Evolutionary conservation across 2,797 vertebrate genomes (phyloP).

Genomic region (Tragopan temminckii): DNA sequence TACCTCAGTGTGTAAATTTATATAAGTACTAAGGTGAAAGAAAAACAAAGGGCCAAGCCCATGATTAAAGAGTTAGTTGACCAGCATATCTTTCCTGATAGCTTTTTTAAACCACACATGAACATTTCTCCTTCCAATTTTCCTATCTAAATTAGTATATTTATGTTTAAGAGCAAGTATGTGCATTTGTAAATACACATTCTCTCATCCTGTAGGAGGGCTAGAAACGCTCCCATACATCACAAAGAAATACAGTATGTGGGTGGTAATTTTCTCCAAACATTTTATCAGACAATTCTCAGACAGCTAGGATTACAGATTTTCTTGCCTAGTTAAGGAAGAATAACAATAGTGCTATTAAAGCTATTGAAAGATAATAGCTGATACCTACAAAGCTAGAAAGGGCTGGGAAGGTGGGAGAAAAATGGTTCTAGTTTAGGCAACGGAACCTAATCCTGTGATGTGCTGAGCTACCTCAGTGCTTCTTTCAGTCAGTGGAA

Average conservation of each 20-base stretch:
- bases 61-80: not conserved
- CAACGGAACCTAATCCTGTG: not conserved
- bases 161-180: not conserved
- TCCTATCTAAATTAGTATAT: not conserved
- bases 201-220: not conserved
- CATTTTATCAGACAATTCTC: slow-evolving; percentile 40
- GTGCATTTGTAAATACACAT: slow-evolving; percentile 26
- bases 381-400: not conserved
- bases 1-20: not conserved
- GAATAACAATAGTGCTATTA: slow-evolving; percentile 1
- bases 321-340: slow-evolving; percentile 9
- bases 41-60: not conserved
- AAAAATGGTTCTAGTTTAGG: not conserved
- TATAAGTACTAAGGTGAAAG: not conserved
- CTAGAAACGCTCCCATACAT: slow-evolving; percentile 2
- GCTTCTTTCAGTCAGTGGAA: not conserved
- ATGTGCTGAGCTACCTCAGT: not conserved
- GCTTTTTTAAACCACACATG: not conserved
- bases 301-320: not conserved
- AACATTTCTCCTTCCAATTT: not conserved
- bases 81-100: not conserved
- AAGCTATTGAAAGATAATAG: slow-evolving; percentile 36
- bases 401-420: not conserved
- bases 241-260: not conserved
- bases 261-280: slow-evolving; percentile 53